A percentile compares a stretch with the other conserved stretches of the same genome.
Conservation (phyloP, 2,888 invertebrate species). For the Tethea ocularis region DNA sequence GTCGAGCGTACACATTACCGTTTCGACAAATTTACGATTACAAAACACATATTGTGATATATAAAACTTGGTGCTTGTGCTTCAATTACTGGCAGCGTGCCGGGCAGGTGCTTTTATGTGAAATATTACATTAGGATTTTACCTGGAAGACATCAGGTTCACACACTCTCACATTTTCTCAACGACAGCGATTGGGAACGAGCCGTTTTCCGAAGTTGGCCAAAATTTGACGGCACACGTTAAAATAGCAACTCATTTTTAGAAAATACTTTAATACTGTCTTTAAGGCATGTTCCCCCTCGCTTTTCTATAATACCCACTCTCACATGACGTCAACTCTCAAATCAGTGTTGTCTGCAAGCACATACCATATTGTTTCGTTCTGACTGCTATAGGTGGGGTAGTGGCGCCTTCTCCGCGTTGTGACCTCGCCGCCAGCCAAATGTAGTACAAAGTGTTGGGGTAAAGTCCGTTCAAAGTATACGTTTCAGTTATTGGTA, state of each 20-base stretch:
- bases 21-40: conserved; percentile 78
- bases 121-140: conserved; percentile 76
- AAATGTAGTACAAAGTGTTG: conserved; percentile 97
- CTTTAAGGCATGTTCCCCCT: conserved; percentile 26
- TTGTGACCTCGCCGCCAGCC: conserved; percentile 97
- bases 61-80: conserved; percentile 83
- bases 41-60: conserved; percentile 82
- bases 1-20: conserved; percentile 70
- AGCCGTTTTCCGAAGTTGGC: conserved; percentile 22
- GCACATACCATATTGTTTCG: conserved; percentile 98
- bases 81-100: conserved; percentile 82
- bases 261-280: not conserved
- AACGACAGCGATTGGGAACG: conserved; percentile 44
- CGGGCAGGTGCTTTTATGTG: conserved; percentile 83
- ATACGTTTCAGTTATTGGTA: conserved; percentile 93
- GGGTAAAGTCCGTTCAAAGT: conserved; percentile 96
- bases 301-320: conserved; percentile 33
- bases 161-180: conserved; percentile 63
- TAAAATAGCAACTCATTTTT: not conserved
- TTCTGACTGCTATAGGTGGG: conserved; percentile 96
- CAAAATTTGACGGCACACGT: not conserved
- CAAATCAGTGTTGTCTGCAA: conserved; percentile 19
- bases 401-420: conserved; percentile 98
- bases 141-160: conserved; percentile 70
- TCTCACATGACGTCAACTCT: conserved; percentile 36